A percentile compares a stretch with the other conserved stretches of the same genome.
phyloP scores from a whole-genome alignment of 2,113 vertebrate genomes.

The Rhegmatorhina hoffmannsi region DNA sequence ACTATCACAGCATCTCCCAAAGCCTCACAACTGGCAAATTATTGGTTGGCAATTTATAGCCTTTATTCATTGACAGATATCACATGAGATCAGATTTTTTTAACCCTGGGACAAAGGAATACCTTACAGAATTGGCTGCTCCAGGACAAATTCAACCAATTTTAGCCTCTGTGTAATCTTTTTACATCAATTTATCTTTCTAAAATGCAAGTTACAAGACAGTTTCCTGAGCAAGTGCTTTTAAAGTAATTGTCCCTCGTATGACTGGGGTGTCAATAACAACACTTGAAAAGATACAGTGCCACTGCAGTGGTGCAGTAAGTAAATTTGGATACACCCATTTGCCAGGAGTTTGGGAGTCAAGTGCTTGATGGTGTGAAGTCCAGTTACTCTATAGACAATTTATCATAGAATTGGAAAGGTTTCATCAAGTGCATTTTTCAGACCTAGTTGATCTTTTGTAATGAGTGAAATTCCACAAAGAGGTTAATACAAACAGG shows the following conservation, averaged over 20 bases:
- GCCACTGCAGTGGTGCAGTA: too few species aligned
- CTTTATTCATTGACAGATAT: background rate
- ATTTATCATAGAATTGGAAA: background rate
- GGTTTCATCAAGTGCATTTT: background rate
- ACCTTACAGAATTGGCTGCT: background rate
- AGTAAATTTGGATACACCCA: background rate
- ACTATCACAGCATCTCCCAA: background rate
- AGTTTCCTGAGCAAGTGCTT: background rate
- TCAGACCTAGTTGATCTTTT: background rate
- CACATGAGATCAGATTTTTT: background rate
- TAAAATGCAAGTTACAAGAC: background rate
- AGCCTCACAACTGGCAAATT: background rate
- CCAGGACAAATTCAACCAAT: background rate
- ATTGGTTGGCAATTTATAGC: background rate
- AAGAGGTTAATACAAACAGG: constrained; percentile 15
- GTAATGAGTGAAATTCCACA: background rate
- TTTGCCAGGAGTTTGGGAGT: background rate
- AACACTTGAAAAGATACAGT: background rate
- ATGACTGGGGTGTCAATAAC: background rate
- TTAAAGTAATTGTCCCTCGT: background rate
- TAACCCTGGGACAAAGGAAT: background rate
- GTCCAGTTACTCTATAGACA: background rate
- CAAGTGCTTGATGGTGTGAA: background rate
- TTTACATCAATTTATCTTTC: background rate
- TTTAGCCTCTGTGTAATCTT: background rate